phyloP scores from a whole-genome alignment of 2,888 invertebrate species.

The Thereva unica region DNA sequence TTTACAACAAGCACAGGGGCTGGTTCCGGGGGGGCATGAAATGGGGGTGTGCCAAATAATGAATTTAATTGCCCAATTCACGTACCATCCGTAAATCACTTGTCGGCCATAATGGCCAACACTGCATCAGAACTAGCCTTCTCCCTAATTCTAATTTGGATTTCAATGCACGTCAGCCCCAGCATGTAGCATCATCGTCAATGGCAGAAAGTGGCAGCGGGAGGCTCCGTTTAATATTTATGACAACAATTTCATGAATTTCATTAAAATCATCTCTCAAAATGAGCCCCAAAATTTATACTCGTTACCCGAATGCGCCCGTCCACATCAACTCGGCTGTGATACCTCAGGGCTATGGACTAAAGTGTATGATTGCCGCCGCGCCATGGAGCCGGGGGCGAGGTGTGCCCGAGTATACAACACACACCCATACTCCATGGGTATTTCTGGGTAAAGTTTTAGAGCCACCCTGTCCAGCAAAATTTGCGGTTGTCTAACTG shows the following conservation, averaged over 20 bases:
- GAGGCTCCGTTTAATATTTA: slow-evolving; percentile 52
- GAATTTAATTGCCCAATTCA: slow-evolving; percentile 38
- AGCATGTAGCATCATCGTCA: slow-evolving; percentile 2
- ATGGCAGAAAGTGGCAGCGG: slow-evolving; percentile 19
- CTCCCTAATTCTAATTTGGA: slow-evolving; percentile 29
- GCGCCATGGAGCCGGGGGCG: too few relatives aligned
- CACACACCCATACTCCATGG: too few relatives aligned
- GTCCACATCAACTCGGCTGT: slow-evolving; percentile 17
- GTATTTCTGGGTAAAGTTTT: too few relatives aligned
- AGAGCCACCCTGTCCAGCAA: too few relatives aligned
- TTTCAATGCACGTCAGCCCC: slow-evolving; percentile 32
- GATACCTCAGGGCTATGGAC: background rate
- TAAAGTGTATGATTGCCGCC: too few relatives aligned
- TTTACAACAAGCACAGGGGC: too few relatives aligned
- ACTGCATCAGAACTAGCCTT: slow-evolving; percentile 22
- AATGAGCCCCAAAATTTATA: slow-evolving; percentile 34
- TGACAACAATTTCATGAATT: slow-evolving; percentile 53
- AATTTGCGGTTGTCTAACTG: slow-evolving; percentile 16
- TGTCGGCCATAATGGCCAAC: slow-evolving; percentile 40
- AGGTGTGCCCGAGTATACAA: too few relatives aligned
- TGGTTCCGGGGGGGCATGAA: too few relatives aligned
- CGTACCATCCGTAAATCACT: slow-evolving; percentile 41
- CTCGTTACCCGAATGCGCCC: slow-evolving; percentile 15
- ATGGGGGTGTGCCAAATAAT: too few relatives aligned
- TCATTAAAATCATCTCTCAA: slow-evolving; percentile 49